Conservation (phyloP, 2,113 vertebrate genomes). For the Nothobranchius furzeri region DNA sequence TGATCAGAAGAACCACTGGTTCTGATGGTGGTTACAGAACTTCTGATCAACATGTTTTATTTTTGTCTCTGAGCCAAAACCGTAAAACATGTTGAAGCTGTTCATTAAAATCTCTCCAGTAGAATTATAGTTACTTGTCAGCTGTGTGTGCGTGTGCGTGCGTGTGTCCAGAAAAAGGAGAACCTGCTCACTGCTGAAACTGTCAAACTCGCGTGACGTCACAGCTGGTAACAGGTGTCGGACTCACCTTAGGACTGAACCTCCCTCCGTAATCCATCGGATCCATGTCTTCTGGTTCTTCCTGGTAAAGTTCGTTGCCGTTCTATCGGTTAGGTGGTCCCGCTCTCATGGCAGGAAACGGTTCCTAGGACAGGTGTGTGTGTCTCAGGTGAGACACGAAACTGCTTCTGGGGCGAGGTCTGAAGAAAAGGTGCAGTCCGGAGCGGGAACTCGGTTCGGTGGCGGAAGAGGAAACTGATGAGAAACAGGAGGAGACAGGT, state of each 20-base stretch:
- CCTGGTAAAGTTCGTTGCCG: not conserved
- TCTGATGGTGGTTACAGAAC: too few species aligned
- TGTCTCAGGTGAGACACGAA: not conserved
- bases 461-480: not conserved
- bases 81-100: too few species aligned
- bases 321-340: not conserved
- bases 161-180: too few species aligned
- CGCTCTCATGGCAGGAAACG: slow-evolving; percentile 14
- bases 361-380: slow-evolving; percentile 8
- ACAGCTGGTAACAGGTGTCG: not conserved
- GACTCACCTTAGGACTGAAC: slow-evolving; percentile 49
- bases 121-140: too few species aligned
- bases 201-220: slow-evolving; percentile 37
- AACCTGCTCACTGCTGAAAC: too few species aligned
- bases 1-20: too few species aligned
- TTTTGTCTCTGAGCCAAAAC: too few species aligned
- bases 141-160: too few species aligned
- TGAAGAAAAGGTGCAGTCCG: not conserved
- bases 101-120: too few species aligned
- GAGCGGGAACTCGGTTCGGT: not conserved
- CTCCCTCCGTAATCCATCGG: slow-evolving; percentile 33
- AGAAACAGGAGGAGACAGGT: too few species aligned
- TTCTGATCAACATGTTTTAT: too few species aligned
- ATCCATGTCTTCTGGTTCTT: slow-evolving; percentile 37
- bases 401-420: too few species aligned